A percentile compares a stretch with the other conserved stretches of the same genome.
Evolutionary conservation across 2,113 vertebrate genomes (phyloP).

Genomic region (Silurus asotus): DNA sequence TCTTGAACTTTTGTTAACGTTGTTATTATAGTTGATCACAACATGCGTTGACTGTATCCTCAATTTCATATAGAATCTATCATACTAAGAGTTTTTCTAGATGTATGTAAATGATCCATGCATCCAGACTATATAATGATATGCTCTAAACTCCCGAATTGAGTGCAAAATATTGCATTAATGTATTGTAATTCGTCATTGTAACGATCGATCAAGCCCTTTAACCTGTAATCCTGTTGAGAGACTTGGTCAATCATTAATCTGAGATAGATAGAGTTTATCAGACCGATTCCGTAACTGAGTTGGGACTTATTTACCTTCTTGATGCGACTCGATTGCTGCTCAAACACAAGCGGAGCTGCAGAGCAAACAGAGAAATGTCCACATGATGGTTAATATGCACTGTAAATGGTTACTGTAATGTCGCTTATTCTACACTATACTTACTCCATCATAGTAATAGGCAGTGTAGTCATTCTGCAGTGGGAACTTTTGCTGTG

Average conservation of each 20-base stretch:
- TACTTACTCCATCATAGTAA: neutral
- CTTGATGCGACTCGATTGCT: neutral
- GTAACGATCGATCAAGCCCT: conserved; percentile 8
- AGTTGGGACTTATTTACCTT: conserved; percentile 3
- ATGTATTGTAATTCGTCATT: neutral
- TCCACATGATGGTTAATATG: neutral
- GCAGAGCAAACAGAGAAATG: neutral
- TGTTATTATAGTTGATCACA: neutral
- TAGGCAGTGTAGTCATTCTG: neutral
- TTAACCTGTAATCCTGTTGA: conserved; percentile 1
- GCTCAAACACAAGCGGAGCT: neutral
- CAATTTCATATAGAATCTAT: neutral
- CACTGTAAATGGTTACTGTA: neutral
- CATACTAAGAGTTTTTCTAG: neutral
- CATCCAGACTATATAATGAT: neutral
- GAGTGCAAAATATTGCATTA: neutral
- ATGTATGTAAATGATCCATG: neutral
- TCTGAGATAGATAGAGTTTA: neutral
- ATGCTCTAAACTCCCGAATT: neutral
- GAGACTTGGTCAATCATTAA: conserved; percentile 13
- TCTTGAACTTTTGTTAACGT: neutral
- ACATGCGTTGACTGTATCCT: neutral
- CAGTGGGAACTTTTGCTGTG: neutral
- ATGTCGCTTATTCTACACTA: neutral
- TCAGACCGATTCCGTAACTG: neutral